Conservation (phyloP, 1,140 invertebrate genomes). For the Helicorthomorpha holstii region DNA sequence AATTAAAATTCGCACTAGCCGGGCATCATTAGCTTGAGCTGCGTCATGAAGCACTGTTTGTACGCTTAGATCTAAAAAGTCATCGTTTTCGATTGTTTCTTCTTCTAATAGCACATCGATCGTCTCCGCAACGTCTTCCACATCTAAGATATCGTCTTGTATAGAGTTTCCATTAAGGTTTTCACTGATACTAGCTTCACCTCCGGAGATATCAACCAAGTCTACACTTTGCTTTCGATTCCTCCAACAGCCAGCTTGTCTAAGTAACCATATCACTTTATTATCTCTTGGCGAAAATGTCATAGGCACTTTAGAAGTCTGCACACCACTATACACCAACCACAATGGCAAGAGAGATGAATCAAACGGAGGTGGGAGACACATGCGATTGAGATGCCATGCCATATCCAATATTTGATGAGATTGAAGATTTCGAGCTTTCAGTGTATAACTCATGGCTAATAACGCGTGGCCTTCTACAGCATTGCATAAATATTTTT, state of each 20-base stretch:
- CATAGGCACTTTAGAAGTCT: slow-evolving; percentile 40
- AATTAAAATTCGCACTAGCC: slow-evolving; percentile 41
- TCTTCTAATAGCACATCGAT: slow-evolving; percentile 9
- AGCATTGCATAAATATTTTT: slow-evolving; percentile 76
- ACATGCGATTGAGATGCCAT: slow-evolving; percentile 32
- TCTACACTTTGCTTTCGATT: slow-evolving; percentile 27
- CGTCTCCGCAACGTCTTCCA: slow-evolving; percentile 10
- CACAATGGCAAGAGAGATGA: slow-evolving; percentile 33
- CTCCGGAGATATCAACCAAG: slow-evolving; percentile 15
- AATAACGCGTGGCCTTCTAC: slow-evolving; percentile 75
- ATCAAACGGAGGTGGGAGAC: slow-evolving; percentile 23
- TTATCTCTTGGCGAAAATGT: slow-evolving; percentile 25
- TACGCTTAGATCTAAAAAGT: slow-evolving; percentile 33
- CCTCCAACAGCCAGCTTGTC: slow-evolving; percentile 44
- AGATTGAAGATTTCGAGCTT: slow-evolving; percentile 32
- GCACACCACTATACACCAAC: slow-evolving; percentile 44
- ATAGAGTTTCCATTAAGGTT: slow-evolving; percentile 11
- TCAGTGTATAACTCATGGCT: slow-evolving; percentile 60
- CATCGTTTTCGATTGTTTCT: slow-evolving; percentile 8
- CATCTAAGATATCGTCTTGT: slow-evolving; percentile 9
- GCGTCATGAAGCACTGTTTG: slow-evolving; percentile 53
- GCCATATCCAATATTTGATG: slow-evolving; percentile 36
- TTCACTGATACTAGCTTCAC: slow-evolving; percentile 13
- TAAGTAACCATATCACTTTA: slow-evolving; percentile 41
- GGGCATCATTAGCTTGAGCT: slow-evolving; percentile 51